These are phyloP conservation scores for Pseudomyrmex cubaensis DNA, from an alignment of 1,140 invertebrate genomes.

Conservation along the genomic window DNA sequence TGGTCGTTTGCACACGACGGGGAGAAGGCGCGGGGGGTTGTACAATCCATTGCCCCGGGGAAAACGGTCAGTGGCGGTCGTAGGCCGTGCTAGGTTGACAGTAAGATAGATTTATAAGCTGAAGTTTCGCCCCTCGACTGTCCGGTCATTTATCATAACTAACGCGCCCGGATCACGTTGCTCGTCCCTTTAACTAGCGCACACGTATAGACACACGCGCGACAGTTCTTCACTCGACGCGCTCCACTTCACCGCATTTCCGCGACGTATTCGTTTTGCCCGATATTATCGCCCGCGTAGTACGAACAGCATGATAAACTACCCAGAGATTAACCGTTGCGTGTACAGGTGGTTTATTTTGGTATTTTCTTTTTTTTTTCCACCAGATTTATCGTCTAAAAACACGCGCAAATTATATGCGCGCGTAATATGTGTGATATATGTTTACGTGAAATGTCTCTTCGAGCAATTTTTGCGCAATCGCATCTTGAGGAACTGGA, in stretches of 20 bases:
- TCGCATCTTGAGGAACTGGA: no score
- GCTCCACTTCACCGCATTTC: conserved; percentile 23
- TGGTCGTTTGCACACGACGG: conserved; percentile 3
- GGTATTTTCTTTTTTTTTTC: no score
- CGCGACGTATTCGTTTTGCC: conserved; percentile 9
- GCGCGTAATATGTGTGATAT: no score
- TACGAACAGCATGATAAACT: conserved; percentile 9
- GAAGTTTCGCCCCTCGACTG: conserved; percentile 28
- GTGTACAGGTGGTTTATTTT: background rate
- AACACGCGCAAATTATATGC: no score
- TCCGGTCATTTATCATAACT: conserved; percentile 47
- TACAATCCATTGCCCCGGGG: conserved; percentile 30
- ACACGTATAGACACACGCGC: conserved; percentile 24
- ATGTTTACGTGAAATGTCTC: no score
- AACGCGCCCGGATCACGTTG: conserved; percentile 43
- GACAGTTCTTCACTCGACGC: conserved; percentile 27
- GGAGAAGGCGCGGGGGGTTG: background rate
- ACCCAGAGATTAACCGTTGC: background rate
- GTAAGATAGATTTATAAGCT: conserved; percentile 56
- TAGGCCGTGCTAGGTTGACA: conserved; percentile 40
- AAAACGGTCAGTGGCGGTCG: conserved; percentile 47
- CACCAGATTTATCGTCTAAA: no score
- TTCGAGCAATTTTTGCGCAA: no score
- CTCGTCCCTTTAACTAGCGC: conserved; percentile 49
- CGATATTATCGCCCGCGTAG: conserved; percentile 4